phyloP scores from a whole-genome alignment of 2,113 vertebrate species.

The Gallinago jamesoni region DNA sequence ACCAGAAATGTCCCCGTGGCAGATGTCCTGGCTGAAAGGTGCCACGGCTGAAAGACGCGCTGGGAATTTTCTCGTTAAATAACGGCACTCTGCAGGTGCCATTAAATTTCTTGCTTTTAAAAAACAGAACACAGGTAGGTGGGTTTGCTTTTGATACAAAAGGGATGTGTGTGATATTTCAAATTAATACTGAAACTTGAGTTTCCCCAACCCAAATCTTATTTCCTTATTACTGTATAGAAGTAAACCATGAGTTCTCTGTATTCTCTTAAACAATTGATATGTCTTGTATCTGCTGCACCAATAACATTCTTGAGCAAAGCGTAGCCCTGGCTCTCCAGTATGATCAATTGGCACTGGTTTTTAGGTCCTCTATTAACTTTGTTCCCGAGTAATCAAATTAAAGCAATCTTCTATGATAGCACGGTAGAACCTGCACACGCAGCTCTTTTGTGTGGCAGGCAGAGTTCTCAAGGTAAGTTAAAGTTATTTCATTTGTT shows the following conservation, averaged over 20 bases:
- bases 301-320: neutral
- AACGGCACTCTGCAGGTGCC: neutral
- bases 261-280: neutral
- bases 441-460: constrained; percentile 42
- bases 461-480: constrained; percentile 58
- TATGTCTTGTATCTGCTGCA: neutral
- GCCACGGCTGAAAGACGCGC: neutral
- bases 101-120: neutral
- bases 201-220: neutral
- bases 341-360: neutral
- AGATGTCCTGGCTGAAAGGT: neutral
- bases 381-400: constrained; percentile 64
- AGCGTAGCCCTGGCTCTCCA: neutral
- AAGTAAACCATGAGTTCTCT: neutral
- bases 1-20: accelerated
- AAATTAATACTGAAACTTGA: accelerated
- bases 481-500: constrained; percentile 63
- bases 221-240: neutral
- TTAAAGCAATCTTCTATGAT: constrained; percentile 59
- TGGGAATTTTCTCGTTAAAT: neutral
- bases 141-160: neutral
- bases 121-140: no score
- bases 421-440: neutral
- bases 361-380: constrained; percentile 25
- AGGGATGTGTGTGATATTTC: neutral